Percentiles rank a stretch among this genome's conserved stretches.
Evolutionary conservation across 2,888 invertebrate genomes (phyloP).

Genomic region (Nesidiocoris tenuis): DNA sequence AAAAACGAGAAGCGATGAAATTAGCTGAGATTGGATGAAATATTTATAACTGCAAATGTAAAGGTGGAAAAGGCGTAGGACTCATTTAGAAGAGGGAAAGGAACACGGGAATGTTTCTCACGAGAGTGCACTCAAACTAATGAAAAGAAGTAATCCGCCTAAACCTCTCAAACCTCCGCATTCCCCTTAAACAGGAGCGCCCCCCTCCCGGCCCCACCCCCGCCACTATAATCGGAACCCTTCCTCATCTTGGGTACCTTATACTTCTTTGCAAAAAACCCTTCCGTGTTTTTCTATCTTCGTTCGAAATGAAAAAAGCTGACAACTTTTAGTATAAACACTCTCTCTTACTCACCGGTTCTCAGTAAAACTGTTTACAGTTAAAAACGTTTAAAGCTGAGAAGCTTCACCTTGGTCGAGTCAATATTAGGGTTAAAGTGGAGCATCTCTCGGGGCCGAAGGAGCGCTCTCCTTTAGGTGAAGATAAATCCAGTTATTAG

Average conservation of each 20-base stretch:
- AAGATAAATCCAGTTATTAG: slow-evolving; percentile 45
- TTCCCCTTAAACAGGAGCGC: slow-evolving; percentile 5
- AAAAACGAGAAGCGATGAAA: slow-evolving; percentile 43
- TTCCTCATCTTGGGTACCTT: slow-evolving; percentile 1
- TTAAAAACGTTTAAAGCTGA: slow-evolving; percentile 45
- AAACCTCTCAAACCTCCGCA: slow-evolving; percentile 40
- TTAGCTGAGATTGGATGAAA: slow-evolving; percentile 47
- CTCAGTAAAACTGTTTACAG: slow-evolving; percentile 40
- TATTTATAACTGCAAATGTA: slow-evolving; percentile 49
- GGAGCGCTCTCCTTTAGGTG: slow-evolving; percentile 44
- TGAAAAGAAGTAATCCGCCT: slow-evolving; percentile 60
- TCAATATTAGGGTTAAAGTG: slow-evolving; percentile 46
- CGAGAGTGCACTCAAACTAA: slow-evolving; percentile 59
- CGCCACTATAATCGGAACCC: slow-evolving; percentile 4
- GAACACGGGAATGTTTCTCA: slow-evolving; percentile 41
- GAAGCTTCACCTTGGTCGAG: slow-evolving; percentile 41
- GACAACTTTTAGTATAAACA: slow-evolving; percentile 44
- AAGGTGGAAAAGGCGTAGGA: slow-evolving; percentile 46
- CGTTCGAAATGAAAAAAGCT: slow-evolving; percentile 20
- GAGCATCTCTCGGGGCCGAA: slow-evolving; percentile 37
- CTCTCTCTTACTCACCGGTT: slow-evolving; percentile 24
- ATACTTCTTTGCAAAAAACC: slow-evolving; percentile 6
- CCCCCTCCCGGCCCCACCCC: not conserved
- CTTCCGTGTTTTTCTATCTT: slow-evolving; percentile 12
- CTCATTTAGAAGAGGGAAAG: slow-evolving; percentile 41